Evolutionary conservation across 2,797 vertebrate genomes (phyloP), one percentile per base, ranked within the genome.

Genomic region (Silurus lanzhouensis): DNA sequence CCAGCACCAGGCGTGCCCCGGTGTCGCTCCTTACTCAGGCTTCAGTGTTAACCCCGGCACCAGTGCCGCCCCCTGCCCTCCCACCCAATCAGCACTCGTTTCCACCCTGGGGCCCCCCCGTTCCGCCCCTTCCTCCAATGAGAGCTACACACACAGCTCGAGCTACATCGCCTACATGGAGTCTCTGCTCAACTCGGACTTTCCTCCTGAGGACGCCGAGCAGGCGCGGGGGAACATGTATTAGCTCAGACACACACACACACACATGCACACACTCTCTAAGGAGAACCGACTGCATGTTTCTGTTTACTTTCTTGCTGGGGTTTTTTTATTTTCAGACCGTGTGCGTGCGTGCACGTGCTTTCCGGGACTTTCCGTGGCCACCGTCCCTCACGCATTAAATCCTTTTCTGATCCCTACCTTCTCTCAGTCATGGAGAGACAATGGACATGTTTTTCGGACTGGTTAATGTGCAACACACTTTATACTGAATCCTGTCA

Each of bases 141-240:
- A 96, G 25, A 90, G 94, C 86, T 94, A 95, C 31, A 95, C 94
- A 67, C 95, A 93, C 48, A 94, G 90, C 91, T 93, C 93, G 0
- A 94, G 96, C 88, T 97, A 95, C 75, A 88, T 96, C 63, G 95
- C 96, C 91, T 96, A 97, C 89, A 95, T 97, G 96, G 96, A 98
- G 94, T 95, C 93, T 71, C 95, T 97, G 66, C 92, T 97, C 89
- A 95, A 96, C 81, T 92, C 95, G 0, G 96, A 95, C 91, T 96
- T 96, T 92, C 96, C 93, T 83, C 92, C 93, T 88, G 96, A 86
- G 92, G 96, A 81, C 58, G 91, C 88, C 85, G 63, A 77, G 90
- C 60, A 90, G 91, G 5, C 90, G 60, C 38, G 85, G 88, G 90
- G 91, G 58, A 75, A 88, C 60, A 81, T 94, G 94, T 95, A 93